Percentiles rank a stretch among this genome's conserved stretches.
These are phyloP conservation scores for Hypomecis punctinalis DNA, from an alignment of 2,888 invertebrate species.

Conservation along the genomic window DNA sequence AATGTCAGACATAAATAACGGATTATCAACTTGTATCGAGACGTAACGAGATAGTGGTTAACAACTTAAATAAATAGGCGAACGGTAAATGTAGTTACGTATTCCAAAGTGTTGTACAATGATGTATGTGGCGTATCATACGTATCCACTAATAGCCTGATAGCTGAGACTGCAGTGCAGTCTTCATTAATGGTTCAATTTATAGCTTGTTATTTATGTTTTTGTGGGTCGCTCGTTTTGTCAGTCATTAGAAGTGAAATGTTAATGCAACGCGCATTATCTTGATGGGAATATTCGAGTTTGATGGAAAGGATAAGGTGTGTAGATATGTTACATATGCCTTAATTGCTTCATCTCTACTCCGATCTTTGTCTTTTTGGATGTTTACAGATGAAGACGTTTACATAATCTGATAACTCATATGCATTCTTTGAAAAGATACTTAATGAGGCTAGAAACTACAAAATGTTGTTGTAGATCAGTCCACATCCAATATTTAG, in stretches of 20 bases:
- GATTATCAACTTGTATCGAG: slow-evolving; percentile 80
- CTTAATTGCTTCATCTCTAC: slow-evolving; percentile 30
- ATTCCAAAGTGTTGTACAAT: slow-evolving; percentile 52
- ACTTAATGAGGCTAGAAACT: not conserved
- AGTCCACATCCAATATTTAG: too few relatives aligned
- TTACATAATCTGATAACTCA: slow-evolving; percentile 15
- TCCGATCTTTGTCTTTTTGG: slow-evolving; percentile 25
- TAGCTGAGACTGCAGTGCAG: slow-evolving; percentile 37
- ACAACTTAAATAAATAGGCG: slow-evolving; percentile 77
- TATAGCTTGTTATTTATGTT: slow-evolving; percentile 61
- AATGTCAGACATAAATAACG: slow-evolving; percentile 80
- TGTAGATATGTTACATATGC: slow-evolving; percentile 36
- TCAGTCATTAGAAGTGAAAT: slow-evolving; percentile 58
- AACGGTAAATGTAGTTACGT: slow-evolving; percentile 72
- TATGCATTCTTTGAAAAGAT: slow-evolving; percentile 4
- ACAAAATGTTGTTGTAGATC: not conserved
- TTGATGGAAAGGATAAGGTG: slow-evolving; percentile 46
- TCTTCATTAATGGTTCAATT: slow-evolving; percentile 67
- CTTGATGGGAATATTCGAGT: slow-evolving; percentile 51
- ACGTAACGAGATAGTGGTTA: slow-evolving; percentile 68
- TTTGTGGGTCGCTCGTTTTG: slow-evolving; percentile 47
- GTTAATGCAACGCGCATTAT: slow-evolving; percentile 47
- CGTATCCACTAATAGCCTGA: slow-evolving; percentile 27
- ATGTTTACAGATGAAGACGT: slow-evolving; percentile 20
- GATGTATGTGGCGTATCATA: slow-evolving; percentile 30